Base-by-base conservation (phyloP, 2,888 invertebrate species). In the Thymelicus acteon region DNA sequence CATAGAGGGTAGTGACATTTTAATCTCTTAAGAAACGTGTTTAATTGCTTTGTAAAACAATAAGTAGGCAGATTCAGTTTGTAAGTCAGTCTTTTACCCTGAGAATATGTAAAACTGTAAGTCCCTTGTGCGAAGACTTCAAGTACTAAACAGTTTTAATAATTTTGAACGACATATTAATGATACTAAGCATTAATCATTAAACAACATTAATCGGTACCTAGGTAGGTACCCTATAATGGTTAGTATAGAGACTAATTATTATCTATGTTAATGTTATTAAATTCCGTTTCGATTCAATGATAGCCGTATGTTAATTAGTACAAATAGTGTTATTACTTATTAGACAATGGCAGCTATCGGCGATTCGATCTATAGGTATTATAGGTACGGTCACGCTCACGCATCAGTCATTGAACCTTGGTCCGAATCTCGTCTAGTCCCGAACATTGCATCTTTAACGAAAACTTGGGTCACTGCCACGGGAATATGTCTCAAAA, bases 361-460 rank as follows among this genome's bases (percentile, higher is more conserved):
- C 66, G 48, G n/a, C 13, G 31, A 15, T 58, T 10, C 19, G 37
- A 58, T 47, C 65, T 66, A 47, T 47, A 12, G 31, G 47, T 19
- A 31, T 7, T 44, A 44, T 12, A 12, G 6, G 12, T 57, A 5
- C 48, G 19, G 60, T 60, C 60, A 49, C 67, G 48, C 39, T 60
- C 72, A 74, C 70, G 70, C 65, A 72, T 75, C 76, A 76, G 79
- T 75, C 76, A 76, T 60, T 77, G 77, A 77, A 76, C 78, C 70
- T n/a, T n/a, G 44, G 7, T 10, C 44, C 44, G 69, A 13, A 40
- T 60, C 63, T 64, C 49, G 75, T 66, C 74, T 68, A 67, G 60
- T 67, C 60, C 60, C 48, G 48, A 67, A 67, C 24, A 60, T 37
- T 67, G 37, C 49, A 19, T 54, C n/a, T 52, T 39, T 19, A 67